phyloP scores from a whole-genome alignment of 2,797 vertebrate genomes.

The Urophycis tenuis region DNA sequence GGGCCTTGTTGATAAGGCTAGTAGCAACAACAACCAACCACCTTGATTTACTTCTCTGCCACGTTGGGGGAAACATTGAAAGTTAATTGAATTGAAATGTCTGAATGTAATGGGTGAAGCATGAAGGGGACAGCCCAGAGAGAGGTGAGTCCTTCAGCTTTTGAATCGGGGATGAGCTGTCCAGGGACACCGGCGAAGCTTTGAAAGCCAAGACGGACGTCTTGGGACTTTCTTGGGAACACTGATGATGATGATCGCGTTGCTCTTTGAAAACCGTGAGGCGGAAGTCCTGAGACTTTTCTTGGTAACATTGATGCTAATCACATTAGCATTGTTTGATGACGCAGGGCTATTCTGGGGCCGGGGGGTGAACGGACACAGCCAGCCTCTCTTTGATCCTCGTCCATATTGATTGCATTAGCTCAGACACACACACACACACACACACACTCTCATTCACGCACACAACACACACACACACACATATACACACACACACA shows the following conservation, averaged over 20 bases:
- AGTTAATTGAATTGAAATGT: background rate
- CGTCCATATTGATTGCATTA: slow-evolving; percentile 60
- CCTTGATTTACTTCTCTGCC: no score
- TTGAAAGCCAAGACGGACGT: slow-evolving; percentile 13
- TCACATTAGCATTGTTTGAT: slow-evolving; percentile 59
- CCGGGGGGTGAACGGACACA: slow-evolving; percentile 39
- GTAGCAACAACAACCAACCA: no score
- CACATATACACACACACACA: background rate
- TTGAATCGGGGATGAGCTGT: background rate
- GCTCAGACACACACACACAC: slow-evolving; percentile 31
- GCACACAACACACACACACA: background rate
- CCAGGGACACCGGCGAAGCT: background rate
- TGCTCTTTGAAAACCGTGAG: slow-evolving; percentile 14
- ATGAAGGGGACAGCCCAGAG: background rate
- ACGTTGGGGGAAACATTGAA: background rate
- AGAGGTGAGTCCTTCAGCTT: background rate
- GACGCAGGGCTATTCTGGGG: slow-evolving; percentile 59
- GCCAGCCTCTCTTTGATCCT: slow-evolving; percentile 58
- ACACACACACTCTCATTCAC: background rate
- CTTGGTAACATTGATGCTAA: slow-evolving; percentile 36
- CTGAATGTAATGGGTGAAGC: background rate
- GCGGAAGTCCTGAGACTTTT: background rate
- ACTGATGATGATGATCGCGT: slow-evolving; percentile 36
- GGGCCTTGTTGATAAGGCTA: no score
- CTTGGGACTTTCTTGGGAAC: slow-evolving; percentile 20